A percentile compares a stretch with the other conserved stretches of the same genome.
Conservation (phyloP, 2,113 vertebrate genomes). For the Bufo gargarizans region DNA sequence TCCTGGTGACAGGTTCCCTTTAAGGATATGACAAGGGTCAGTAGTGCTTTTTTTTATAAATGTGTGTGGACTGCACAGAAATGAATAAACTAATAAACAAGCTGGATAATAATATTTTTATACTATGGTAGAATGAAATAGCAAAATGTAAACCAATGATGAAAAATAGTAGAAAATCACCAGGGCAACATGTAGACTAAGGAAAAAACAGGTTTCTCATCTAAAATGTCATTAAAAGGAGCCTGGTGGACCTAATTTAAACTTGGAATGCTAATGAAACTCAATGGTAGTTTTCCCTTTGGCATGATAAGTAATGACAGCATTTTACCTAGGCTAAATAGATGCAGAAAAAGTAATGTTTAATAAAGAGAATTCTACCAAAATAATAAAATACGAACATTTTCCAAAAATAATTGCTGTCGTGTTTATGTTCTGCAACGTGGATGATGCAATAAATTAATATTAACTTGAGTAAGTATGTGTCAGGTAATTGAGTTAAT, state of each 20-base stretch:
- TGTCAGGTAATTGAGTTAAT: not conserved
- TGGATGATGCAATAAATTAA: not conserved
- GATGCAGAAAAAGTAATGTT: not conserved
- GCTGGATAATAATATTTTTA: not conserved
- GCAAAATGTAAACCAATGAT: not conserved
- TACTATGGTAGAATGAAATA: not conserved
- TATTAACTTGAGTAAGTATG: not conserved
- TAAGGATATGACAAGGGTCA: too few species aligned
- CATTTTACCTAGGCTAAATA: conserved; percentile 34
- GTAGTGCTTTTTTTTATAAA: too few species aligned
- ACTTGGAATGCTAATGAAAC: conserved; percentile 47
- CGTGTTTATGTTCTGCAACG: not conserved
- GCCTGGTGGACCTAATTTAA: conserved; percentile 48
- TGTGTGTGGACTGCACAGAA: not conserved
- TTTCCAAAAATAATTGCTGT: not conserved
- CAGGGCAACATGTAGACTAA: not conserved
- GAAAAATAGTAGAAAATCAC: conserved; percentile 30
- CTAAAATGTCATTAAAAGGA: conserved; percentile 52
- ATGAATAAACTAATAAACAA: not conserved
- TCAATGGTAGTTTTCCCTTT: conserved; percentile 51
- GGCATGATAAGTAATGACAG: conserved; percentile 27
- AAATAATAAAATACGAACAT: too few species aligned
- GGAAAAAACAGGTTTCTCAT: conserved; percentile 43
- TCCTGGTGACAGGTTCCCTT: too few species aligned
- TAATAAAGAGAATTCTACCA: not conserved